Evolutionary conservation across 2,888 invertebrate species (phyloP).

Genomic region (Pandemis corylana): DNA sequence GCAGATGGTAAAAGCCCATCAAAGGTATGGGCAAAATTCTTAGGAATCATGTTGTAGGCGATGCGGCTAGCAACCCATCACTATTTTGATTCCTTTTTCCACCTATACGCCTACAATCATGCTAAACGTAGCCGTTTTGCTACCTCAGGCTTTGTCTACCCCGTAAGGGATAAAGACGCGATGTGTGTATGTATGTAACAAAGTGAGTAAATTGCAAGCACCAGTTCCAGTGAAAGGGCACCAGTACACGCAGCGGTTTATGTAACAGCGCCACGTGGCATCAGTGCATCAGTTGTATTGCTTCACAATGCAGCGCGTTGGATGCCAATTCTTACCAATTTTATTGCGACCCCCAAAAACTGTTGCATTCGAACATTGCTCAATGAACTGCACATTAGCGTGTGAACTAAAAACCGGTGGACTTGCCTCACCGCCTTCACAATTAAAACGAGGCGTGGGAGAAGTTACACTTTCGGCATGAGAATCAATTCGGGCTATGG

Average conservation of each 20-base stretch:
- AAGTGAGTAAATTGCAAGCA: conserved; percentile 49
- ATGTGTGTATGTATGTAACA: too few relatives aligned
- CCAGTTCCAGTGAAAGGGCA: conserved; percentile 64
- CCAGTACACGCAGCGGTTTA: conserved; percentile 56
- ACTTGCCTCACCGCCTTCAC: conserved; percentile 34
- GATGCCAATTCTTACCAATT: conserved; percentile 12
- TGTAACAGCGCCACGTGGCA: conserved; percentile 64
- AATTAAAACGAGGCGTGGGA: conserved; percentile 36
- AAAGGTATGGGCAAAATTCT: too few relatives aligned
- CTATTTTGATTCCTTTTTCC: too few relatives aligned
- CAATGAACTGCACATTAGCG: conserved; percentile 21
- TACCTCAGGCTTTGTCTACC: too few relatives aligned
- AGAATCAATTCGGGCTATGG: not conserved
- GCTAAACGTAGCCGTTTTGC: too few relatives aligned
- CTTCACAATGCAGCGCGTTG: conserved; percentile 38
- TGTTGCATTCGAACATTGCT: conserved; percentile 23
- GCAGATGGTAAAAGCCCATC: too few relatives aligned
- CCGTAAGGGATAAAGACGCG: too few relatives aligned
- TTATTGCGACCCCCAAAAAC: conserved; percentile 22
- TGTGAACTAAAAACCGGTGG: conserved; percentile 21
- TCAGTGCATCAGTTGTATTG: conserved; percentile 39
- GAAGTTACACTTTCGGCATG: conserved; percentile 26
- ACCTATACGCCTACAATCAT: too few relatives aligned
- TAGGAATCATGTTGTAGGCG: too few relatives aligned
- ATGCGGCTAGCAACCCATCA: too few relatives aligned